A percentile compares a stretch with the other conserved stretches of the same genome.
These are phyloP conservation scores for Varanus komodoensis DNA, from an alignment of 2,113 vertebrate genomes.

Conservation along the genomic window DNA sequence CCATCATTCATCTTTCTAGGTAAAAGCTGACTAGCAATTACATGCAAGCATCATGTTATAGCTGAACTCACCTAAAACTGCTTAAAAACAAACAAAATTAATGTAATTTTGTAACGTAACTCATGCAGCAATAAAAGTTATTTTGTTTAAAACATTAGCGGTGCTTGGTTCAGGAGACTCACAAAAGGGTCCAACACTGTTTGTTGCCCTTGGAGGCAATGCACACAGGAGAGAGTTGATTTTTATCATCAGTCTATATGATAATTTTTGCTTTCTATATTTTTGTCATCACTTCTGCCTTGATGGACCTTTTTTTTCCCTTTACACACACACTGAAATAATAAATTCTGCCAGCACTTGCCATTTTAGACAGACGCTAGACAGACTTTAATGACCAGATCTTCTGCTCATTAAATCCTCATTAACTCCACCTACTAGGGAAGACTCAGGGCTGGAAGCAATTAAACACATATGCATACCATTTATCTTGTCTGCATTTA, in stretches of 20 bases:
- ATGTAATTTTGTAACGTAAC: not conserved
- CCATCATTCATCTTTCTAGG: not conserved
- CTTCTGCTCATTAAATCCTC: not conserved
- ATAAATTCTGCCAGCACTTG: constrained; percentile 34
- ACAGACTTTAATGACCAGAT: constrained; percentile 25
- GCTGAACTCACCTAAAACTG: not conserved
- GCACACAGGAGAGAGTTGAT: constrained; percentile 2
- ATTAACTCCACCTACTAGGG: not conserved
- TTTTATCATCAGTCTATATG: not conserved
- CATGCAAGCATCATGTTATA: not conserved
- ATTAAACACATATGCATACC: not conserved
- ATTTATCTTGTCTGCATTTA: not conserved
- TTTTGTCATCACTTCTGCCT: constrained; percentile 42
- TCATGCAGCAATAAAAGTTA: not conserved
- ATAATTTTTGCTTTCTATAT: constrained; percentile 10
- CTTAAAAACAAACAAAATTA: not conserved
- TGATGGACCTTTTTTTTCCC: constrained; percentile 17
- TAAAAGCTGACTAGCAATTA: not conserved
- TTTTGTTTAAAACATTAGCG: constrained; percentile 12
- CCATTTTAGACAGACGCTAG: constrained; percentile 30
- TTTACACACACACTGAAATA: constrained; percentile 7
- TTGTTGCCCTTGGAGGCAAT: constrained; percentile 22
- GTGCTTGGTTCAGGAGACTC: not conserved
- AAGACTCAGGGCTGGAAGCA: not conserved
- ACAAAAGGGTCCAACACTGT: not conserved